These are phyloP conservation scores for Acronicta alni DNA, from an alignment of 2,888 invertebrate species.

Conservation along the genomic window DNA sequence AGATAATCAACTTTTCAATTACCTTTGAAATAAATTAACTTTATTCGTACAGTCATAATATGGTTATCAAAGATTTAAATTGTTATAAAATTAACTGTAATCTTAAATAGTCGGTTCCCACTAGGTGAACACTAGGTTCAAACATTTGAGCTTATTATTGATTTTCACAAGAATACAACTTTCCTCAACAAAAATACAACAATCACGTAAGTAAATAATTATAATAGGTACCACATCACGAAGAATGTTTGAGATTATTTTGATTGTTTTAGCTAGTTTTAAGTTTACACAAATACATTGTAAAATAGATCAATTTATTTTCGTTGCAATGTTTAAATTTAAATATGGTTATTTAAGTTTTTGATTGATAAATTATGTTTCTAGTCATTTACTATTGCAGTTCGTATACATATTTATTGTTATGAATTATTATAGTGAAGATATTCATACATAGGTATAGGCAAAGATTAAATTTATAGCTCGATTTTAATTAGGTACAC, in stretches of 20 bases:
- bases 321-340: background rate
- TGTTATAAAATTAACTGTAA: no score
- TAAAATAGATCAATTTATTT: background rate
- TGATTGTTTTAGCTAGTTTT: background rate
- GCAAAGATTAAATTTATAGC: no score
- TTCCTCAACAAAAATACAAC: no score
- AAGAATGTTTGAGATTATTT: no score
- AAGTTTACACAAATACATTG: background rate
- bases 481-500: no score
- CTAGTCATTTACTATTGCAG: no score
- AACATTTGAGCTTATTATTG: background rate
- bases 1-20: background rate
- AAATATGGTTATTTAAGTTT: background rate
- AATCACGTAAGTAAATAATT: background rate
- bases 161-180: no score
- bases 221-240: no score
- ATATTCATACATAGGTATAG: no score
- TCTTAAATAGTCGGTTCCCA: background rate
- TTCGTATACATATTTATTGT: no score
- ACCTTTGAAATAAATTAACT: background rate
- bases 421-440: no score
- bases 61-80: background rate
- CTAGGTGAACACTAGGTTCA: background rate
- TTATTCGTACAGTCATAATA: background rate
- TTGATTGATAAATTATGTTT: background rate